A percentile compares a stretch with the other conserved stretches of the same genome.
Evolutionary conservation across 2,888 invertebrate genomes (phyloP).

Genomic region (Cataglyphis albicans): DNA sequence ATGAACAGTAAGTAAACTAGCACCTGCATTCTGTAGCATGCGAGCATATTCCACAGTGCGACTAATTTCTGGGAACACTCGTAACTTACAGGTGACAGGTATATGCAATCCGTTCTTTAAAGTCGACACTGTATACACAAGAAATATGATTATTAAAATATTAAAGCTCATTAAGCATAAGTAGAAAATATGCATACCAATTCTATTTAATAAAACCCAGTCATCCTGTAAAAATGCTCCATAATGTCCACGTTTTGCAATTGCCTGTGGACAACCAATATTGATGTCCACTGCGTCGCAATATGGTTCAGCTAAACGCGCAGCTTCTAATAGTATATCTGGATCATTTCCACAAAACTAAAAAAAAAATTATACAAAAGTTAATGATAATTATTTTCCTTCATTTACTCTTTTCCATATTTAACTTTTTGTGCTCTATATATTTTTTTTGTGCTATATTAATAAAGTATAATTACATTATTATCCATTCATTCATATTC

Average conservation of each 20-base stretch:
- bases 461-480: too few relatives aligned
- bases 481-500: too few relatives aligned
- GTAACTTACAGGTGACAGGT: constrained; percentile 98
- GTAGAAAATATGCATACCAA: constrained; percentile 88
- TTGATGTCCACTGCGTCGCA: constrained; percentile 99
- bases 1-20: constrained; percentile 97
- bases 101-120: constrained; percentile 91
- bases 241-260: constrained; percentile 98
- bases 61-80: constrained; percentile 94
- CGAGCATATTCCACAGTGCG: constrained; percentile 96
- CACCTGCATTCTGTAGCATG: constrained; percentile 97
- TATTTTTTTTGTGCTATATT: too few relatives aligned
- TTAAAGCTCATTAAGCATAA: constrained; percentile 15
- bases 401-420: not conserved
- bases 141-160: not conserved
- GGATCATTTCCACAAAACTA: constrained; percentile 99
- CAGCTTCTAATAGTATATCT: constrained; percentile 94
- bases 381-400: not conserved
- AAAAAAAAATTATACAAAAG: constrained; percentile 63
- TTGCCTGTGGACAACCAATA: constrained; percentile 99
- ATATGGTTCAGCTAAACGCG: constrained; percentile 92
- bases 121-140: constrained; percentile 88
- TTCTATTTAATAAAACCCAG: constrained; percentile 93
- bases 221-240: constrained; percentile 98
- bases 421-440: not conserved